A percentile compares a stretch with the other conserved stretches of the same genome.
phyloP scores from a whole-genome alignment of 2,888 invertebrate genomes.

The Tholera decimalis region DNA sequence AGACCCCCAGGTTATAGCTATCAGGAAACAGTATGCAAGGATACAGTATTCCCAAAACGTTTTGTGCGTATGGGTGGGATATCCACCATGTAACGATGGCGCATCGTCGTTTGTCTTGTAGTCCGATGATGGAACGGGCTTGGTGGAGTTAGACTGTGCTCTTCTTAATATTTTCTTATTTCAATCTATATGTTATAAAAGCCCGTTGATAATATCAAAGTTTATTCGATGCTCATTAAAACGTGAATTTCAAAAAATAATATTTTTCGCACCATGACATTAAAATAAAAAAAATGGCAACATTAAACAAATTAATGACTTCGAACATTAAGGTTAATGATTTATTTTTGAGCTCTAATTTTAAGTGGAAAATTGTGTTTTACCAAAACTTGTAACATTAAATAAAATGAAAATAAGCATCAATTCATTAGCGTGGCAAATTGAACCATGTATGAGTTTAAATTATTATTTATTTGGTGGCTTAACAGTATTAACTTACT shows the following conservation, averaged over 20 bases:
- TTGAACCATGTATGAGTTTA: not conserved
- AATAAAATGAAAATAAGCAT: not conserved
- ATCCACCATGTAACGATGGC: no score
- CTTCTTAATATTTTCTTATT: not conserved
- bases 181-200: constrained; percentile 1
- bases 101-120: no score
- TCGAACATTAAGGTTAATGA: constrained; percentile 45
- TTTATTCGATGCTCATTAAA: not conserved
- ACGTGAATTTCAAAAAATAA: constrained; percentile 8
- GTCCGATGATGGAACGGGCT: no score
- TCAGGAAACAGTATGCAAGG: no score
- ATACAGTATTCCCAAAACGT: no score
- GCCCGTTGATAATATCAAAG: constrained; percentile 10
- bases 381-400: not conserved
- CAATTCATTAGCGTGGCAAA: not conserved
- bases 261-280: constrained; percentile 22
- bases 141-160: no score
- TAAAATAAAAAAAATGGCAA: constrained; percentile 39
- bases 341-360: constrained; percentile 23
- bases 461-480: not conserved
- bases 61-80: no score
- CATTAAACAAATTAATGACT: constrained; percentile 44
- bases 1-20: no score
- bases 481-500: not conserved
- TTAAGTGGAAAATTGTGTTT: constrained; percentile 1